Percentiles rank a stretch among this genome's conserved stretches.
Conservation (phyloP, 2,113 vertebrate species). For the Myxocyprinus asiaticus region DNA sequence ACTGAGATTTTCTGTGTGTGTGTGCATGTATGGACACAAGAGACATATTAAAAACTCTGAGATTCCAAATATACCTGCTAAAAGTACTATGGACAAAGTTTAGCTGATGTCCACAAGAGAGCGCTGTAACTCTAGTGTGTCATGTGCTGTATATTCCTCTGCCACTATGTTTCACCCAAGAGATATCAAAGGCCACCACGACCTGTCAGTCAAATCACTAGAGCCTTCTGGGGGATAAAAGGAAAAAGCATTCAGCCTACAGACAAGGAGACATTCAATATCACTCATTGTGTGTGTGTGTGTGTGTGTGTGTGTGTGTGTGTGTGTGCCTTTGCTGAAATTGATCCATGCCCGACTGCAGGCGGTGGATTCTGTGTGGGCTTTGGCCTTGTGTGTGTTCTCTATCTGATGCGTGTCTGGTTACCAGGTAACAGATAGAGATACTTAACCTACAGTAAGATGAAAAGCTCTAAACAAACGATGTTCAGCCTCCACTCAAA, state of each 20-base stretch:
- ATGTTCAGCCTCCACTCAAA: background rate
- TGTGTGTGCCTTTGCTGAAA: conserved; percentile 6
- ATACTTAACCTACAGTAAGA: conserved; percentile 24
- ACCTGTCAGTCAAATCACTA: background rate
- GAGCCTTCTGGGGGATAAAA: background rate
- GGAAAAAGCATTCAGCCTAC: background rate
- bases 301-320: conserved; percentile 6
- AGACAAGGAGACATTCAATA: conserved; percentile 38
- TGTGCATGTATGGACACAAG: too few relatives aligned
- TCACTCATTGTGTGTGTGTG: background rate
- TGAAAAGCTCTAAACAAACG: background rate
- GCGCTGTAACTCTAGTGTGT: background rate
- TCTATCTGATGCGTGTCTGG: conserved; percentile 48
- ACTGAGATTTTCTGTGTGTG: background rate
- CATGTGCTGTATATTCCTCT: background rate
- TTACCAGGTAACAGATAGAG: conserved; percentile 65
- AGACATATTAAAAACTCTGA: too few relatives aligned
- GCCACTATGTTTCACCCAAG: background rate
- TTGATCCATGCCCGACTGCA: conserved; percentile 5
- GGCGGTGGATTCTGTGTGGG: background rate
- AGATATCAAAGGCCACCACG: background rate
- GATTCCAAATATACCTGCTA: too few relatives aligned
- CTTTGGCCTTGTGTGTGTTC: conserved; percentile 1
- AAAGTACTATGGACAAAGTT: too few relatives aligned
- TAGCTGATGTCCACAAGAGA: background rate